Percentiles rank a stretch among this genome's conserved stretches.
Conservation (phyloP, 2,113 vertebrate genomes). For the Rhinopomastus cyanomelas region DNA sequence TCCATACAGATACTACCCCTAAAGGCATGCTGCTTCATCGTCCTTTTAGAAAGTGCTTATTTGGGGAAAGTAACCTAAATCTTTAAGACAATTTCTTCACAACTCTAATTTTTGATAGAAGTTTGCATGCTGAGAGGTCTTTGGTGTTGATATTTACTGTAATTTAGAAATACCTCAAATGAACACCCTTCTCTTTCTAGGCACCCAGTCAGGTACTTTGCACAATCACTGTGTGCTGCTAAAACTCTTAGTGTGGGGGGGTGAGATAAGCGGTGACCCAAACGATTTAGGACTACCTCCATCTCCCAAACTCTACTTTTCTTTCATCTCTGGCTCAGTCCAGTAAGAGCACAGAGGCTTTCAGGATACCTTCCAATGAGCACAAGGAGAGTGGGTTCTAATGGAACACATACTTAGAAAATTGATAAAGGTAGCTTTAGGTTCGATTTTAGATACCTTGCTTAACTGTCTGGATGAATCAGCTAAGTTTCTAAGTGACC, state of each 20-base stretch:
- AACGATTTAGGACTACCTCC: background rate
- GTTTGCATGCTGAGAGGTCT: background rate
- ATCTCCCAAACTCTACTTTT: background rate
- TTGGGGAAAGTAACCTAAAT: background rate
- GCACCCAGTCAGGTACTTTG: background rate
- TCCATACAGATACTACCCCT: background rate
- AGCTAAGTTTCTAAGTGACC: slow-evolving; percentile 30
- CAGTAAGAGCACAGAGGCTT: background rate
- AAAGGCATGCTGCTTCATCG: background rate
- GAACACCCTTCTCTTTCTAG: background rate
- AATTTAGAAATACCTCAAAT: background rate
- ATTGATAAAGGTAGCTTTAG: background rate
- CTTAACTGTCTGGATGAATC: slow-evolving; percentile 29
- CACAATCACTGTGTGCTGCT: background rate
- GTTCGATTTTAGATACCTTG: background rate
- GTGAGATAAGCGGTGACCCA: background rate
- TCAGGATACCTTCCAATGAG: background rate
- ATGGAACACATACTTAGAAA: background rate
- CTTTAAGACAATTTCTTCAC: background rate
- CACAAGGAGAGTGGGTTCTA: background rate
- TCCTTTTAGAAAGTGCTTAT: background rate
- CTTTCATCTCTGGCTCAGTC: background rate
- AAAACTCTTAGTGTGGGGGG: background rate
- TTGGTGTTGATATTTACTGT: background rate
- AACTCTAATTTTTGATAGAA: background rate